Base-by-base conservation (phyloP, 2,888 invertebrate species). In the Anoncus sp. region DNA sequence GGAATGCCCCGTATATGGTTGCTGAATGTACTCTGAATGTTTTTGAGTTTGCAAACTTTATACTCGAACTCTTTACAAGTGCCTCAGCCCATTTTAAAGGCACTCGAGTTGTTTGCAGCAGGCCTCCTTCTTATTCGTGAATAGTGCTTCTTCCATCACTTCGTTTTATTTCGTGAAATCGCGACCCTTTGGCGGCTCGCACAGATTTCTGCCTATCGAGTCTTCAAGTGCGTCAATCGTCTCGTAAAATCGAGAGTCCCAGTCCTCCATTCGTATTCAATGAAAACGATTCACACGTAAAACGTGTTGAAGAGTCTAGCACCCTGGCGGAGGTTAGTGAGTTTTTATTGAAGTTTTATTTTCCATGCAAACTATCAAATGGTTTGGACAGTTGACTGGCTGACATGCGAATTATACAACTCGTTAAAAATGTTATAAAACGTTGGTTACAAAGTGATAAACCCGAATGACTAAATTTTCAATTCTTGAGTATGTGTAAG, bases 61-160 rank as follows among this genome's bases (percentile, higher is more conserved):
- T 49, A 35, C 47, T 57, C 38, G 55, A 43, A 14, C 22, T 73
- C 35, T 18, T 67, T 35, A 43, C 24, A 22, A 14, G 40, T 51
- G 16, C 45, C 14, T 60, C 22, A 35, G 62, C 45, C 24, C 20
- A 66, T 60, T 67, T 74, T 67, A 31, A n/a, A 40, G 45, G 18
- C 35, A 53, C 67, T 74, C 66, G 53, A 74, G 31, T 16, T 59
- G 16, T 49, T 51, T 43, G 59, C 40, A 31, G 51, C 53, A 51
- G 38, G 18, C 27, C 18, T 35, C 24, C 14, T 18, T 40, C n/a
- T 53, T 40, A 12, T n/a, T 62, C 16, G 16, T 38, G 18, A 9
- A 47, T 47, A 47, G 12, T 10, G 4, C 40, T 57, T 66, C 27
- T 27, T 40, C 9, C n/a, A n/a, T 9, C 12, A 35, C 57, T n/a